Conservation (phyloP, 1,140 invertebrate genomes). For the Sitobion miscanthi region DNA sequence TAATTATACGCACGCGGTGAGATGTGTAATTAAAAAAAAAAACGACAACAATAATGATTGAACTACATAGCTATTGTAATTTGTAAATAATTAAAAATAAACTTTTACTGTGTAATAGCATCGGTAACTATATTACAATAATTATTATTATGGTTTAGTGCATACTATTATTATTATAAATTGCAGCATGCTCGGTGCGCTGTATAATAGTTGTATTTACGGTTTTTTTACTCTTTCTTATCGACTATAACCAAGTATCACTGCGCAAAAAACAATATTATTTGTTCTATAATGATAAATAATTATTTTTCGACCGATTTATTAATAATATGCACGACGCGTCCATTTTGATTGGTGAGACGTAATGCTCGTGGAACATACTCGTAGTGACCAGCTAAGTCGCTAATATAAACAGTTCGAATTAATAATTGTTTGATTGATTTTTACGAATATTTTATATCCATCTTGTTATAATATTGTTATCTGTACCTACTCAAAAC, state of each 20-base stretch:
- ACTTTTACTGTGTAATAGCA: neutral
- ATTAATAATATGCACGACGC: neutral
- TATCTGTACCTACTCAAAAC: too few relatives aligned
- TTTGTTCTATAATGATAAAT: neutral
- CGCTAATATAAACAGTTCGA: neutral
- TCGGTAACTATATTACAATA: neutral
- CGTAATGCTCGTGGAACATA: neutral
- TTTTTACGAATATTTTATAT: neutral
- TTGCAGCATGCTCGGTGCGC: neutral
- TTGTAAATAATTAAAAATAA: neutral
- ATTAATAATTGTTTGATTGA: neutral
- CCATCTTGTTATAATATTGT: neutral
- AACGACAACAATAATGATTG: neutral
- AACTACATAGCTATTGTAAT: neutral
- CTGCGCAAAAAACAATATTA: neutral
- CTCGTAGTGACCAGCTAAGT: neutral
- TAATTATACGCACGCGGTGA: neutral
- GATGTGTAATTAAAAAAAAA: neutral
- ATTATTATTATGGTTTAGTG: neutral
- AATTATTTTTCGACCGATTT: neutral
- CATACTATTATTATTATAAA: neutral
- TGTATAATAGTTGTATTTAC: neutral
- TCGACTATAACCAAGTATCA: neutral
- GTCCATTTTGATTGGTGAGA: neutral
- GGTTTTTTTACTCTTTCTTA: neutral